A percentile compares a stretch with the other conserved stretches of the same genome.
phyloP scores from a whole-genome alignment of 1,140 invertebrate genomes.

The Callitettix versicolor region DNA sequence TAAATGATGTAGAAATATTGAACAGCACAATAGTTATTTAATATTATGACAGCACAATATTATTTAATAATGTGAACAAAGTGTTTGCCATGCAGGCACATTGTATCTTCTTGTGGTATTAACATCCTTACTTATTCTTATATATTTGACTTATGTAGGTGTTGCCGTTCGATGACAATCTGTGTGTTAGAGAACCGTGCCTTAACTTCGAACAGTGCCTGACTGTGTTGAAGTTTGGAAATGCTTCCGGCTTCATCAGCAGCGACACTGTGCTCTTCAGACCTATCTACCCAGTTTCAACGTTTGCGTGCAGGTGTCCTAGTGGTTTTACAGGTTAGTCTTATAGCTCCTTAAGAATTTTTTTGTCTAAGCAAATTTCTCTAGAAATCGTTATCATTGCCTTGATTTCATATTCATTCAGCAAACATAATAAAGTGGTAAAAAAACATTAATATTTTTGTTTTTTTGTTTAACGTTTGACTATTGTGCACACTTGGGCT shows the following conservation, averaged over 20 bases:
- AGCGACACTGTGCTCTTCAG: conserved; percentile 87
- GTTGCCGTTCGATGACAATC: conserved; percentile 91
- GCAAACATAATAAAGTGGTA: conserved; percentile 3
- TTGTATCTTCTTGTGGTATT: no score
- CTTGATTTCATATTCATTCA: background rate
- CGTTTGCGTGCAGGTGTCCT: conserved; percentile 84
- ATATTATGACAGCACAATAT: no score
- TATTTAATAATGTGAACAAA: no score
- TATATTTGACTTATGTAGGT: no score
- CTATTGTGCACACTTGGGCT: no score
- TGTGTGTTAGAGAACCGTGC: conserved; percentile 93
- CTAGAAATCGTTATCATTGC: background rate
- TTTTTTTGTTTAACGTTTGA: no score
- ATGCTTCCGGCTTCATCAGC: conserved; percentile 83
- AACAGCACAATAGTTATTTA: no score
- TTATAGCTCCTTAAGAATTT: background rate
- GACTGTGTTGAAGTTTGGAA: conserved; percentile 86
- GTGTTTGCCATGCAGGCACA: no score
- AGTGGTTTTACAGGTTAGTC: conserved; percentile 60
- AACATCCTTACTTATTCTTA: no score
- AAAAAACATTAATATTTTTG: no score
- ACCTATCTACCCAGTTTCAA: conserved; percentile 89
- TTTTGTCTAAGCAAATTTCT: background rate
- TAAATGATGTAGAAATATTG: no score
- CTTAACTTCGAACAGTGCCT: conserved; percentile 90